Conservation (phyloP, 2,888 invertebrate species). For the Callosobruchus maculatus region DNA sequence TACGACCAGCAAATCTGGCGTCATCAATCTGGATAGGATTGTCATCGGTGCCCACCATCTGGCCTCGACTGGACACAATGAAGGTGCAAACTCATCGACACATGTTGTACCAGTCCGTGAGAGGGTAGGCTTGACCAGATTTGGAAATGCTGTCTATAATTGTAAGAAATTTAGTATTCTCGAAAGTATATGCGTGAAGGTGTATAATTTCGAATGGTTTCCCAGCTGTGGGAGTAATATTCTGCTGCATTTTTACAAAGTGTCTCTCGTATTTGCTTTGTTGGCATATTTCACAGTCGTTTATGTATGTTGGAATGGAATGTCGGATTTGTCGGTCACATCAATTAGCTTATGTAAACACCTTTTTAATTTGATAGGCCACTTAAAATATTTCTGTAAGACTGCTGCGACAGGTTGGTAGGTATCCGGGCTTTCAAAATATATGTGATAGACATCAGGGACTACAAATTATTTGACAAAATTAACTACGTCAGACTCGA, state of each 20-base stretch:
- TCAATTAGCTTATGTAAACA: conserved; percentile 1
- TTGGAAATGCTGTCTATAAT: conserved; percentile 23
- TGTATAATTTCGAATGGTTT: conserved; percentile 8
- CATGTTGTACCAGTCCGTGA: too few relatives aligned
- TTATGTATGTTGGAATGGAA: conserved; percentile 10
- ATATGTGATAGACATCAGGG: conserved; percentile 13
- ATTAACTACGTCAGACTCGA: conserved; percentile 14
- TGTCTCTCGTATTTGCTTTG: conserved; percentile 8
- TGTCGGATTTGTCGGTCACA: conserved; percentile 5
- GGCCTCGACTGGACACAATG: too few relatives aligned
- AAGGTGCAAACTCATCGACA: too few relatives aligned
- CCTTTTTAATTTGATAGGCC: conserved; percentile 4
- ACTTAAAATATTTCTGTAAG: background rate
- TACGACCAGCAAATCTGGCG: too few relatives aligned
- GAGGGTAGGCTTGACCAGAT: conserved; percentile 20
- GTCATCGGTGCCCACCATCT: too few relatives aligned
- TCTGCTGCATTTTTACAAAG: conserved; percentile 1
- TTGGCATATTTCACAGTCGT: conserved; percentile 10
- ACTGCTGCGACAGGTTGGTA: conserved; percentile 11
- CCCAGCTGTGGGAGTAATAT: conserved; percentile 2
- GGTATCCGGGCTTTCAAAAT: conserved; percentile 13
- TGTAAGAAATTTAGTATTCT: conserved; percentile 21
- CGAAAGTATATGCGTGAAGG: conserved; percentile 12
- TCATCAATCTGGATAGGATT: too few relatives aligned
- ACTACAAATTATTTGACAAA: conserved; percentile 14